Conservation (phyloP, 2,113 vertebrate species). For the Baryphthengus martii region DNA sequence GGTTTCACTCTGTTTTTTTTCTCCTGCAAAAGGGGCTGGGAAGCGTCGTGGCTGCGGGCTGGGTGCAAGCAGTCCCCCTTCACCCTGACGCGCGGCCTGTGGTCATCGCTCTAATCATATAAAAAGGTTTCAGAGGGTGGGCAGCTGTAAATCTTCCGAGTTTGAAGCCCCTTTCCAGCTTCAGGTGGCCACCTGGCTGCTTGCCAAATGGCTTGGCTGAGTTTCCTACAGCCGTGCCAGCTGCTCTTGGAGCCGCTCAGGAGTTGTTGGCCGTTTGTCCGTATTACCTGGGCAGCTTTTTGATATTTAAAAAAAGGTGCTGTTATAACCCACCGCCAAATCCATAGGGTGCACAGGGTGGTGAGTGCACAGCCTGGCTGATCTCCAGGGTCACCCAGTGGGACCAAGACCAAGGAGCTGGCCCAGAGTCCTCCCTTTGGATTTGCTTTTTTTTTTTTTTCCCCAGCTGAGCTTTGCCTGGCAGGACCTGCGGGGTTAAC, state of each 20-base stretch:
- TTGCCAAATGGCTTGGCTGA: not conserved
- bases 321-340: fast-evolving
- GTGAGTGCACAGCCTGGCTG: fast-evolving
- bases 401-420: not conserved
- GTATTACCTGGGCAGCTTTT: fast-evolving
- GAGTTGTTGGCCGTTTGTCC: not conserved
- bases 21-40: not conserved
- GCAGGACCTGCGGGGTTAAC: fast-evolving
- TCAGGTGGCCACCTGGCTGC: not conserved
- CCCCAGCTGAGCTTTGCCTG: not conserved
- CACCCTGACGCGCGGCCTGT: fast-evolving
- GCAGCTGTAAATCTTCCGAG: not conserved
- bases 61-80: not conserved
- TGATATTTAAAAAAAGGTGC: fast-evolving
- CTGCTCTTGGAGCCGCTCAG: fast-evolving
- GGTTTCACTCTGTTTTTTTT: too few relatives aligned
- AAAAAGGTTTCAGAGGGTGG: not conserved
- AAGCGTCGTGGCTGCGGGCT: fast-evolving
- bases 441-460: not conserved
- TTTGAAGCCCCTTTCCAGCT: not conserved
- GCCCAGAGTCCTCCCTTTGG: not conserved
- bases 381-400: not conserved
- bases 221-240: not conserved
- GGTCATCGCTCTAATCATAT: not conserved
- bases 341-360: not conserved